Base-by-base conservation (phyloP, 2,888 invertebrate genomes). In the Bruchidius siliquastri region DNA sequence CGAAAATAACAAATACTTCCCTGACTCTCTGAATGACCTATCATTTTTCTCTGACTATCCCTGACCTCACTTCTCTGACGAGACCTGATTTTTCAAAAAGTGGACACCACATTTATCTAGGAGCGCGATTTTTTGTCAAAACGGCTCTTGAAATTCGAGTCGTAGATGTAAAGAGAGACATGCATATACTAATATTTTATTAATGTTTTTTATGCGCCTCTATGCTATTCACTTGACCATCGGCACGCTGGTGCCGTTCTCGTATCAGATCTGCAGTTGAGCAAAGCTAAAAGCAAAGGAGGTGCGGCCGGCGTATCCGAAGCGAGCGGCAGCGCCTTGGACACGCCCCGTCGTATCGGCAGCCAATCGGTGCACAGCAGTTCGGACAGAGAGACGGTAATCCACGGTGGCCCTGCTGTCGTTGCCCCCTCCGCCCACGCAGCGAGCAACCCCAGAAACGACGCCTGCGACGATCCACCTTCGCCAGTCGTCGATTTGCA, bases 291-390 rank as follows among this genome's bases (percentile, higher is more conserved):
- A 21, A 30, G 10, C 18, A 32, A 2, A 71, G 71, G 22, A 1
- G 22, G 13, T 13, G 79, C 74, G 72, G 77, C 78, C 69, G 80
- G 75, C 30, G 74, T 82, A 68, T 83, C 84, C 0, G 86, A 85
- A 74, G 81, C 83, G 13, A 83, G 82, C 71, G 82, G 82, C 20
- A 84, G 82, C 76, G 74, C 80, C 10, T 75, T 80, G 4, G 77
- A 88, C 83, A 74, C 88, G 82, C 72, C 88, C 79, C 71, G 88
- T 85, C 69, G 89, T 85, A 79, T 84, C 81, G 80, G 88, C 85
- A 80, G 89, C 84, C 87, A 85, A 72, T 83, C 87, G 80, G 79
- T 90, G 83, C 85, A 91, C 86, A 87, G 86, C 79, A 82, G 90
- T 85, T 82, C 90, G 0, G 88, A 87, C 76, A 78, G 85, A 75